Percentiles rank a stretch among this genome's conserved stretches.
These are phyloP conservation scores for Belgica antarctica DNA, from an alignment of 2,888 invertebrate species.

Conservation along the genomic window DNA sequence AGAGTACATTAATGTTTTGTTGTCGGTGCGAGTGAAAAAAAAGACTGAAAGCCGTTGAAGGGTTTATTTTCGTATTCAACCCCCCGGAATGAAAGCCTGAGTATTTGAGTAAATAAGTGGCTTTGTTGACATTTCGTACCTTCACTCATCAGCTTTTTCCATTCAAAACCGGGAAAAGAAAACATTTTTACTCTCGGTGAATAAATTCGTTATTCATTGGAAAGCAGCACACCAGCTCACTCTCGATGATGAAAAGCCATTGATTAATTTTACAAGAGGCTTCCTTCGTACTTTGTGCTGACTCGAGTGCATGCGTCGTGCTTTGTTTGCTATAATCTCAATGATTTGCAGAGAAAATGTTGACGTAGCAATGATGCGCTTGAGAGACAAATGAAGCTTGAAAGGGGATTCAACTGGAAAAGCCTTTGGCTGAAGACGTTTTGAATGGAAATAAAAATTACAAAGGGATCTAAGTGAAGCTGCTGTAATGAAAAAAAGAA, in stretches of 20 bases:
- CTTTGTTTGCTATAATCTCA: slow-evolving; percentile 23
- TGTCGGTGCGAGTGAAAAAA: slow-evolving; percentile 5
- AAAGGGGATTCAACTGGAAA: too few relatives aligned
- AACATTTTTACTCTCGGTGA: background rate
- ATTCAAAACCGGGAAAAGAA: background rate
- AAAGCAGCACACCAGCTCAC: slow-evolving; percentile 12
- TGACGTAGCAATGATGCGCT: too few relatives aligned
- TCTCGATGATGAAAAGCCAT: slow-evolving; percentile 37
- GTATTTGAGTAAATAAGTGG: slow-evolving; percentile 43
- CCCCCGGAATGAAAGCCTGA: background rate
- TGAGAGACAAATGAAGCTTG: too few relatives aligned
- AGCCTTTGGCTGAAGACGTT: too few relatives aligned
- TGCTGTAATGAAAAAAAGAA: too few relatives aligned
- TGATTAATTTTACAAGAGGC: slow-evolving; percentile 44
- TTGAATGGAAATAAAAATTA: too few relatives aligned
- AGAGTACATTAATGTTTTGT: slow-evolving; percentile 36
- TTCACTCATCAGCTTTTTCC: background rate
- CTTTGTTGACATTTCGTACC: slow-evolving; percentile 31
- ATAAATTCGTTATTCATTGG: background rate
- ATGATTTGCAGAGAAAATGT: background rate
- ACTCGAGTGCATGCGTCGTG: slow-evolving; percentile 12
- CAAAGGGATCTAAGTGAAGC: too few relatives aligned
- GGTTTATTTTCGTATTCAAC: slow-evolving; percentile 31
- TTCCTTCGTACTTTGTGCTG: slow-evolving; percentile 5
- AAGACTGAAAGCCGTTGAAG: slow-evolving; percentile 16